Evolutionary conservation across 2,113 vertebrate genomes (phyloP).

Genomic region (Mirounga angustirostris): DNA sequence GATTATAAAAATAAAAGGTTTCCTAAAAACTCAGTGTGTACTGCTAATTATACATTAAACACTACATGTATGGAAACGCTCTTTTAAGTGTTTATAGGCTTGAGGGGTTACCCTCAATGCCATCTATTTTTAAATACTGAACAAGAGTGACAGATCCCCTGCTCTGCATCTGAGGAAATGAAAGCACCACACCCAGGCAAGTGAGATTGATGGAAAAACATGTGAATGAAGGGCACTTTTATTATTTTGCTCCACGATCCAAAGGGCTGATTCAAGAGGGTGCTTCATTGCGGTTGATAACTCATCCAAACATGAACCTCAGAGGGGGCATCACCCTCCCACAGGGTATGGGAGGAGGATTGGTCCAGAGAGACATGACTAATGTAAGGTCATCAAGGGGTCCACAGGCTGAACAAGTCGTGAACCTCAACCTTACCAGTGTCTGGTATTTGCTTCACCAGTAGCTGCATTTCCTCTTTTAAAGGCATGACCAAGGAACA

Average conservation of each 20-base stretch:
- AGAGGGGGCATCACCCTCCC: constrained; percentile 73
- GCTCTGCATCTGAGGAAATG: constrained; percentile 54
- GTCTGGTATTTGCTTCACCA: not conserved
- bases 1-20: not conserved
- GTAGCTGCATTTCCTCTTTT: constrained; percentile 49
- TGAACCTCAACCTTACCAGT: constrained; percentile 59
- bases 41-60: not conserved
- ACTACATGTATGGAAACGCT: not conserved
- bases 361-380: constrained; percentile 73
- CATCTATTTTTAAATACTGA: constrained; percentile 62
- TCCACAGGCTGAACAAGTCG: not conserved
- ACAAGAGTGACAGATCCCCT: not conserved
- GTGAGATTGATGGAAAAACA: constrained; percentile 75
- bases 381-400: constrained; percentile 77
- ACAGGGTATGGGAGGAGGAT: constrained; percentile 60
- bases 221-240: constrained; percentile 75
- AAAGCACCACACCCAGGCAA: constrained; percentile 79
- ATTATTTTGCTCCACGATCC: constrained; percentile 69
- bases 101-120: not conserved
- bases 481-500: constrained; percentile 45
- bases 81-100: not conserved
- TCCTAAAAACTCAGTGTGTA: not conserved
- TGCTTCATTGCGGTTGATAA: constrained; percentile 77
- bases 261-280: constrained; percentile 78
- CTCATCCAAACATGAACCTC: constrained; percentile 73